A percentile compares a stretch with the other conserved stretches of the same genome.
phyloP scores from a whole-genome alignment of 2,797 vertebrate genomes.

The Trichosurus vulpecula region DNA sequence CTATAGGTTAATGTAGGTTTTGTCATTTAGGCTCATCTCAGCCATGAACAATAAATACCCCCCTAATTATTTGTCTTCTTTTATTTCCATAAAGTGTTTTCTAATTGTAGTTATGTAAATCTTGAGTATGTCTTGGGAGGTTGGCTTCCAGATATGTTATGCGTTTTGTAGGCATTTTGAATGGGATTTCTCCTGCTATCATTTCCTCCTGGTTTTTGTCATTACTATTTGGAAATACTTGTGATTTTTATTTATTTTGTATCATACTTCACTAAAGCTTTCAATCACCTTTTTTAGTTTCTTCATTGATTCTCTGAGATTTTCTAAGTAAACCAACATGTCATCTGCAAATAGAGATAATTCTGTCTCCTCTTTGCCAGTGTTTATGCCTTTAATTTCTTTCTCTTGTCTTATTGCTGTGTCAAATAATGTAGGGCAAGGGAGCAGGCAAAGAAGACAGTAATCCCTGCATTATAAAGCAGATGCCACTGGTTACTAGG shows the following conservation, averaged over 20 bases:
- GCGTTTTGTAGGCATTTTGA: background rate
- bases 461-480: background rate
- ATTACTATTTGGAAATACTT: background rate
- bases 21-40: background rate
- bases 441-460: background rate
- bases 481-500: too few relatives aligned
- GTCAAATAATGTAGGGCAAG: too few relatives aligned
- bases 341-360: background rate
- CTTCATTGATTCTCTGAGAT: background rate
- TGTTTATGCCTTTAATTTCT: background rate
- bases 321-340: background rate
- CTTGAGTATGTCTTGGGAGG: background rate
- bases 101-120: background rate
- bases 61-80: background rate
- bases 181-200: background rate
- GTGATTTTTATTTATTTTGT: background rate
- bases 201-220: background rate
- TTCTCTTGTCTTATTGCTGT: background rate
- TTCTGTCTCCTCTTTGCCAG: background rate
- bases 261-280: background rate
- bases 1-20: background rate
- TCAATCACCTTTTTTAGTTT: background rate
- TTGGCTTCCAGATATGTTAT: background rate
- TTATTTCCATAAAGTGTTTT: background rate
- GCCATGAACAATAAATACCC: background rate